These are phyloP conservation scores for Vombatus ursinus DNA, from an alignment of 2,113 vertebrate genomes.

Conservation along the genomic window DNA sequence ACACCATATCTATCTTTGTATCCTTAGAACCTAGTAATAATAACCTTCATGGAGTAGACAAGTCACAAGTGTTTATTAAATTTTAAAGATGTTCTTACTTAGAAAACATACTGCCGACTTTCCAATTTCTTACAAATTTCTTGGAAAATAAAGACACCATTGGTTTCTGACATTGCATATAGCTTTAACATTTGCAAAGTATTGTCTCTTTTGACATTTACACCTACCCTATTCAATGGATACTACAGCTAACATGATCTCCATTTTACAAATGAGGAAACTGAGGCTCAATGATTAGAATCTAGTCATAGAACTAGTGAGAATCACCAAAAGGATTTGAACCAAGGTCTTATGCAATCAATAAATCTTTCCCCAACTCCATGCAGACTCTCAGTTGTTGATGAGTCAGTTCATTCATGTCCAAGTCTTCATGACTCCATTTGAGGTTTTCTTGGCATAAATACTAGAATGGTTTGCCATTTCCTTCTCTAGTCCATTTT, in stretches of 20 bases:
- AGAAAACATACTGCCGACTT: neutral
- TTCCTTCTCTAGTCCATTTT: neutral
- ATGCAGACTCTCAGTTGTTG: too few relatives aligned
- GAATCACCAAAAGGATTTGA: neutral
- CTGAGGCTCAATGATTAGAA: neutral
- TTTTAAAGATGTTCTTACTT: neutral
- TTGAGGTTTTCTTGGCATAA: neutral
- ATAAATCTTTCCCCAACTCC: neutral
- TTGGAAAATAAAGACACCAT: neutral
- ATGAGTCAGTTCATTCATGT: neutral
- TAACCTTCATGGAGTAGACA: neutral
- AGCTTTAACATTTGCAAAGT: neutral
- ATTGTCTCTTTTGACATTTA: neutral
- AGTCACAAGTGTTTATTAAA: neutral
- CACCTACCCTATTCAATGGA: neutral
- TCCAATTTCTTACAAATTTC: neutral
- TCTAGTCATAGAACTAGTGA: neutral
- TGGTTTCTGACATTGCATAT: neutral
- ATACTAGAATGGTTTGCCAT: neutral
- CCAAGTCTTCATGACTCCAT: neutral
- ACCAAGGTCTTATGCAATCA: neutral
- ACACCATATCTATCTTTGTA: neutral
- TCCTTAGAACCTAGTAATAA: neutral
- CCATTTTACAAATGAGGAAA: neutral
- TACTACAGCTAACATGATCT: neutral